Base-by-base conservation (phyloP, 2,113 vertebrate species). In the Cnemophilus loriae region DNA sequence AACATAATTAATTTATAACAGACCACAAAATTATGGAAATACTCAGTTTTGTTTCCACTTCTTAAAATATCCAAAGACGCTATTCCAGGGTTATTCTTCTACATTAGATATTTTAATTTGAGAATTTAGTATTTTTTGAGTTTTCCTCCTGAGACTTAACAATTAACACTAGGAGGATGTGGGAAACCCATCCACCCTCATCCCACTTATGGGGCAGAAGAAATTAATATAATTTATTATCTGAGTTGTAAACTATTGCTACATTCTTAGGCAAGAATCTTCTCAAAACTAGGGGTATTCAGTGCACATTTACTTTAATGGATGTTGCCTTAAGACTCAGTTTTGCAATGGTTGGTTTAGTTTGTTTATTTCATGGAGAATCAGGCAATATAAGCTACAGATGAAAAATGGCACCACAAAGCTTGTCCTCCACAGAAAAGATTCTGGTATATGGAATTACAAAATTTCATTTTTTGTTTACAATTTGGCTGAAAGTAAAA, bases 401-500 rank as follows among this genome's bases (percentile, higher is more conserved):
- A 92, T 90, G 83, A 88, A 50, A 53, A 97, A 84, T 33, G 69
- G 61, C 52, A 91, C 80, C 74, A 39, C 71, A 96, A 96, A 95
- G 50, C 76, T 94, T 26, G 49, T 89, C 92, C 84, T 84, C 83
- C 80, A 86, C 13, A 26, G 68, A 85, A 91, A 87, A 39, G 67
- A 79, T n/a, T 87, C 65, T 46, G 41, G 44, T n/a, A 35, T 44
- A 32, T 23, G 82, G 59, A 82, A 93, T 63, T 93, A 82, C 41
- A 91, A 86, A 91, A 93, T 93, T 87, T 90, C 13, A 42, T 74
- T 81, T 91, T 76, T 96, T 96, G 63, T 95, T 85, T 87, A 89
- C 3, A 19, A 80, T 53, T 84, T 93, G 67, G 30, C 79, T 77
- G 90, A 61, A 94, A 94, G 32, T 63, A 89, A 81, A 91, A 92